These are phyloP conservation scores for Poecilia latipinna DNA, from an alignment of 2,113 vertebrate species.

Conservation along the genomic window DNA sequence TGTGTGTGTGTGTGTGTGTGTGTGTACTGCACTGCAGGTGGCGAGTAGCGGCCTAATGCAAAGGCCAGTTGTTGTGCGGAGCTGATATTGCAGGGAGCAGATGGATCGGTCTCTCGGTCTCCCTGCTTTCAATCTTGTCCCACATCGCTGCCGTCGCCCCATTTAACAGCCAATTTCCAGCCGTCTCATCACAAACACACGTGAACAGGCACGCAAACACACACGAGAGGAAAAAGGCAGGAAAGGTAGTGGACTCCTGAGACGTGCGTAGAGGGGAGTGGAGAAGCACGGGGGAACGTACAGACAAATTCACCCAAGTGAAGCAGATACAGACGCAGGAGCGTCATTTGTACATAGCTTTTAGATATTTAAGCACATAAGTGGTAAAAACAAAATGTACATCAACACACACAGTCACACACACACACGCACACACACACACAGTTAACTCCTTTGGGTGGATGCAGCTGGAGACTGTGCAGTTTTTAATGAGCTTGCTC, in stretches of 20 bases:
- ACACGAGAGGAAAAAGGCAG: constrained; percentile 21
- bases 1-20: background rate
- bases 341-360: constrained; percentile 30
- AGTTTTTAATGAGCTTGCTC: constrained; percentile 75
- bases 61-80: constrained; percentile 67
- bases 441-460: constrained; percentile 43
- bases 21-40: constrained; percentile 47
- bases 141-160: constrained; percentile 68
- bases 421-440: constrained; percentile 10
- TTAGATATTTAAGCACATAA: constrained; percentile 28
- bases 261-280: constrained; percentile 8
- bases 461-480: constrained; percentile 52
- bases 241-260: constrained; percentile 24
- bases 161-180: constrained; percentile 73
- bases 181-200: constrained; percentile 62
- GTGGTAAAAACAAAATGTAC: constrained; percentile 9
- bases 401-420: too few relatives aligned
- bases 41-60: constrained; percentile 62
- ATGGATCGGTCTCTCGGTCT: constrained; percentile 70
- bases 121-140: constrained; percentile 71
- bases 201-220: constrained; percentile 9
- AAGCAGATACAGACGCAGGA: constrained; percentile 5
- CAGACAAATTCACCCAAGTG: constrained; percentile 17
- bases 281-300: constrained; percentile 16
- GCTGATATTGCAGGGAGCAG: constrained; percentile 71